Base-by-base conservation (phyloP, 1,140 invertebrate genomes). In the Ceratitis capitata region DNA sequence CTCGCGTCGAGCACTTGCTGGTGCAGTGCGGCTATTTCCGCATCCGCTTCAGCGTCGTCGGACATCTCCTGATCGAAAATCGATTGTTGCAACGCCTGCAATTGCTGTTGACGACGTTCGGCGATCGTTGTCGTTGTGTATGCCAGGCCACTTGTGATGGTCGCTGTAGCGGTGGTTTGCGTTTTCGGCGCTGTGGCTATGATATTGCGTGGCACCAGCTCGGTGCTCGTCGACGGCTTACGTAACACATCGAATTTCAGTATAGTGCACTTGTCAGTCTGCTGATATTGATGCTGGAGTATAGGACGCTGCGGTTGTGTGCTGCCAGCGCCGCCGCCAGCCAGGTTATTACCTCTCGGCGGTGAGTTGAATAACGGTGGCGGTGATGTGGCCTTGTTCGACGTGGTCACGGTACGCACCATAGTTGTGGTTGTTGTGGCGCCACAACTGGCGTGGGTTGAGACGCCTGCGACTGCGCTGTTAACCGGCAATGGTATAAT, bases 211-310 rank as follows among this genome's bases (percentile, higher is more conserved):
- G 47, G 29, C 47, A 84, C 29, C 32, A 83, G 35, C n/a, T 82
- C 74, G 26, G 14, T 26, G 4, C 56, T 85, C 14, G 29, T 83
- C 47, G 84, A 87, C 69, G 5, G 26, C 26, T 84, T 85, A 47
- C 88, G 88, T 64, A 89, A 16, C n/a, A 90, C 89, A 85, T 90
- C 89, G 87, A 91, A 86, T 84, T 91, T 91, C 45, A 91, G 87
- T 23, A 91, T 88, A 5, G 90, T 91, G 85, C 90, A 91, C 83
- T 91, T 91, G 86, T 91, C 90, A 35, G 90, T 91, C 86, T 91
- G 90, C 84, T 91, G 90, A 49, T 89, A 91, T 35, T 91, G 90
- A 84, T 91, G 89, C 69, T 91, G 90, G 82, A 90, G 87, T 85
- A 90, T 88, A 12, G 90, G 90, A 9, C 90, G 85, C 51, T 83